Evolutionary conservation across 2,797 vertebrate genomes (phyloP), one percentile per base, ranked within the genome.

Genomic region (Knipowitschia caucasica): DNA sequence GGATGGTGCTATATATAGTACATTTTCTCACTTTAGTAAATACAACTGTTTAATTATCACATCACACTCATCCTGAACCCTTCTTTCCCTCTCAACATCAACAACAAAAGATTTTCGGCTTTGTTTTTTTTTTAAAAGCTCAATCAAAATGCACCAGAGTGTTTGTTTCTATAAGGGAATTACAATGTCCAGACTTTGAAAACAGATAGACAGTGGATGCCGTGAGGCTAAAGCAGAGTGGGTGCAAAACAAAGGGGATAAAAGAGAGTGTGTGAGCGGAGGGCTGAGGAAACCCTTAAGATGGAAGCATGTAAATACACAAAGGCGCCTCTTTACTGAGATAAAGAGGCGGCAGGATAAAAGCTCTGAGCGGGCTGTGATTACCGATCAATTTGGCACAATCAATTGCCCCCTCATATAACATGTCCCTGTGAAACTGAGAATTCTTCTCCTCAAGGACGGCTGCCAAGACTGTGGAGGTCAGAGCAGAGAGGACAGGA

Each of bases 311-410:
- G 86, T 89, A 90, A 89, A 90, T 88, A 89, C 20, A 55, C 62
- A 82, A 85, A 76, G 75, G 69, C 77, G 56, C 64, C 77, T 83
- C 86, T 87, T 86, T 85, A 90, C 82, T 85, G 72, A 67, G 75
- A 81, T 77, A 80, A 88, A 86, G 83, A 83, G 81, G 67, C 71
- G 59, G 75, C 63, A 55, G 78, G 83, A 87, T 87, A 83, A 88
- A 89, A 86, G 83, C 81, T 76, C 79, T 64, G 73, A 88, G 87
- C 77, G 67, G 72, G 53, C 71, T 81, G 80, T 90, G 89, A 91
- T 91, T 90, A 89, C 77, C 82, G 87, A 89, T 91, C 87, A 87
- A 91, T 91, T 90, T 88, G 78, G 86, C 7, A 78, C 89, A 91
- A 91, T 91, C 89, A 91, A 88, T 87, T 81, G 75, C 82, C 83